Evolutionary conservation across 2,797 vertebrate species (phyloP).

Genomic region (Acanthornis magna): DNA sequence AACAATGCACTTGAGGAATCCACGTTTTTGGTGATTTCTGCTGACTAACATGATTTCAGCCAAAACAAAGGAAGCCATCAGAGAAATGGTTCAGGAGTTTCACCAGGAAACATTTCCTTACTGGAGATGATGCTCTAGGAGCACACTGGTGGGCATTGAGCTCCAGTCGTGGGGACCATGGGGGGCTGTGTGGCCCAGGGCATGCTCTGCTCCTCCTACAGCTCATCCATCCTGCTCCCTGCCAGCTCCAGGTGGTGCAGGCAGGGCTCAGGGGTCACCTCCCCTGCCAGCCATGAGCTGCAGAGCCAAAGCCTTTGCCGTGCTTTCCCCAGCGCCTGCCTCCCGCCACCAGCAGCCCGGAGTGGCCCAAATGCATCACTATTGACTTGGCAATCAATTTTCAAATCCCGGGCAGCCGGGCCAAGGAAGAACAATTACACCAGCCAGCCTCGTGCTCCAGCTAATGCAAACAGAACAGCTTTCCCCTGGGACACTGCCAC

Average conservation of each 20-base stretch:
- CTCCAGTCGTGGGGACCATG: accelerated
- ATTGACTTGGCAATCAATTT: constrained; percentile 39
- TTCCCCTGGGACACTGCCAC: background rate
- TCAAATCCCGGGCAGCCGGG: constrained; percentile 31
- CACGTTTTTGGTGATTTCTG: background rate
- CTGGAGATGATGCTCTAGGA: background rate
- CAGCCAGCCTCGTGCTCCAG: background rate
- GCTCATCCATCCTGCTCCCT: background rate
- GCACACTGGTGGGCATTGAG: accelerated
- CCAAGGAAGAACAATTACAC: constrained; percentile 7
- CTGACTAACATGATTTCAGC: background rate
- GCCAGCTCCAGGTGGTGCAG: accelerated
- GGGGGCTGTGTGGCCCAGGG: background rate
- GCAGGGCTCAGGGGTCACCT: background rate
- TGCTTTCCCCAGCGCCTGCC: accelerated
- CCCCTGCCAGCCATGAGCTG: accelerated
- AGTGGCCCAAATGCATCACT: background rate
- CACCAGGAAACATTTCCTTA: accelerated
- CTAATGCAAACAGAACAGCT: background rate
- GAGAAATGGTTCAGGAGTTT: background rate
- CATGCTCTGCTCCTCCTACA: background rate
- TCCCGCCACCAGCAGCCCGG: background rate
- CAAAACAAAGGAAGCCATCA: accelerated
- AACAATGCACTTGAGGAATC: background rate
- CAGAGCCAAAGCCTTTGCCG: background rate